Evolutionary conservation across 2,888 invertebrate species (phyloP), one percentile per base, ranked within the genome.

Genomic region (Tridacna gigas): DNA sequence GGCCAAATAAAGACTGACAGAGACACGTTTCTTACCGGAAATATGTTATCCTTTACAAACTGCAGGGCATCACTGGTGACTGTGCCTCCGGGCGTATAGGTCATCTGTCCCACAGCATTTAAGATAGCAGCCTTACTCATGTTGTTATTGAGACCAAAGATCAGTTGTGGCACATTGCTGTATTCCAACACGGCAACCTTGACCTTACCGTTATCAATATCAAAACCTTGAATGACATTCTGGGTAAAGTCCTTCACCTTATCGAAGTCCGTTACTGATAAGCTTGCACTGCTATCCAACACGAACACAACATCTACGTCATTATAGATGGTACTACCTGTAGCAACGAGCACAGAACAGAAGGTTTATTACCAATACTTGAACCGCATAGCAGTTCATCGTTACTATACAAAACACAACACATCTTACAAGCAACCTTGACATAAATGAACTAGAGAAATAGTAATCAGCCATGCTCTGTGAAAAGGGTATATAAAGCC

Each of bases 281-380:
- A 90, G 25, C 94, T 94, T 5, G 94, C 93, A 13, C 94, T 94
- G 11, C 94, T 94, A 86, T 95, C 95, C 61, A 95, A 89, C 37
- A 95, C 84, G 51, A 95, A 92, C 0, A 93, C 92, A 18, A 95
- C 89, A 87, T 95, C 95, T 15, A 95, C 93, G n/a, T 85, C 84
- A 12, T 88, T 77, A 28, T 77, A 74, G 25, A 69, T 79, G 0
- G 66, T 77, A 74, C 92, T 92, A 0, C 84, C 92, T 93, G 79
- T 12, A 77, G 69, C n/a, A 37, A 37, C 37, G 37, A 37, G 7
- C 37, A 37, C 37, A 7, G 37, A 37, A 37, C 7, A 37, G 37
- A 37, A 37, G 3, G 7, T 37, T 37, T n/a, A n/a, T n/a, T n/a
- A n/a, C n/a, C n/a, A n/a, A n/a, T n/a, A n/a, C n/a, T n/a, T n/a